Evolutionary conservation across 2,888 invertebrate species (phyloP).

Genomic region (Oscheius onirici): DNA sequence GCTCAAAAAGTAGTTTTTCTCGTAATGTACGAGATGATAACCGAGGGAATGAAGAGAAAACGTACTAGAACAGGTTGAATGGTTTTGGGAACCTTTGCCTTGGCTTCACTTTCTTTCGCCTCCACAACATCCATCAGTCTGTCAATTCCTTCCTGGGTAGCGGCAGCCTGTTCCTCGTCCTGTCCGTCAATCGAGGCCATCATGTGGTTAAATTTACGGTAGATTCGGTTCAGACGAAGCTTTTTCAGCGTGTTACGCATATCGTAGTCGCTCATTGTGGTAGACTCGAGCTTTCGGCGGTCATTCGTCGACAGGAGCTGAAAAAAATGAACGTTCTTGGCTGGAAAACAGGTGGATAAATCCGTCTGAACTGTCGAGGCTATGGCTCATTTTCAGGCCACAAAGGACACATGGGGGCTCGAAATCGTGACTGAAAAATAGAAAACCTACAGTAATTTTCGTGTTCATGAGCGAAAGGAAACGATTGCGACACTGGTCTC

Average conservation of each 20-base stretch:
- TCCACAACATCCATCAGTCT: constrained; percentile 6
- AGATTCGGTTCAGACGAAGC: constrained; percentile 7
- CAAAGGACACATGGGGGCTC: background rate
- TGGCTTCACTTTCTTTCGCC: background rate
- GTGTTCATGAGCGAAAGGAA: constrained; percentile 41
- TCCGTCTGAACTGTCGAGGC: no score
- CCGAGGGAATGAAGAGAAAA: background rate
- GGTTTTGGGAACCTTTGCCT: background rate
- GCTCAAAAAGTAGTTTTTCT: no score
- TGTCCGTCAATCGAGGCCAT: background rate
- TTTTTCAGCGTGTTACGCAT: background rate
- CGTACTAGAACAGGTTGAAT: background rate
- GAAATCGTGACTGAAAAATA: no score
- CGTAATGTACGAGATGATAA: no score
- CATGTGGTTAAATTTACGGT: constrained; percentile 21
- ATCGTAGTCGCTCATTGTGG: background rate
- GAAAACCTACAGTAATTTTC: constrained; percentile 45
- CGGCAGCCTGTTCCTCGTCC: no score
- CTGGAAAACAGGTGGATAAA: no score
- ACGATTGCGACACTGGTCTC: constrained; percentile 37
- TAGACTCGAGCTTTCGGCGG: background rate
- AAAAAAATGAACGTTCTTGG: background rate
- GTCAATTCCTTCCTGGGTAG: background rate
- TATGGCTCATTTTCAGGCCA: no score
- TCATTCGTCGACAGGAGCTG: background rate